Evolutionary conservation across 1,140 invertebrate species (phyloP), one percentile per base, ranked within the genome.

Genomic region (Eurosta solidaginis): DNA sequence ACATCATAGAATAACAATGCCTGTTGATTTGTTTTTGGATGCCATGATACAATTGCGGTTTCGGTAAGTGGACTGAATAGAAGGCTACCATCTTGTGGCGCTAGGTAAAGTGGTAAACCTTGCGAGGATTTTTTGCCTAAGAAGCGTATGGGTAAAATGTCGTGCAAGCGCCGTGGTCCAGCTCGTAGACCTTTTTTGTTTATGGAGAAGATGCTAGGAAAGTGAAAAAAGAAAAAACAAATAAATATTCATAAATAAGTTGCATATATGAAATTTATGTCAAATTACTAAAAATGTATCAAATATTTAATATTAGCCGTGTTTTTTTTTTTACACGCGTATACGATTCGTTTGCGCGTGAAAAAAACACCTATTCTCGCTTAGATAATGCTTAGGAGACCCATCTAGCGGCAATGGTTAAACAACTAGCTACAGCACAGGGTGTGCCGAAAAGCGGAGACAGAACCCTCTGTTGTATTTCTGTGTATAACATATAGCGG

Each of bases 41-140:
- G 17, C 59, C 59, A 68, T 20, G 33, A 40, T 1, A 68, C 59
- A 14, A 68, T 68, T 9, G 59, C 59, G 17, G 59, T 68, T 12
- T 68, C 59, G 3, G 59, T 68, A 1, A 68, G 33, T 7, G 59
- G 59, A 20, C 59, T 68, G n/a, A 68, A 68, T 27, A 68, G 33
- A 10, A 68, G 59, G n/a, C 59, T 68, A 20, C 59, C 59, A 68
- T 68, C 59, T 33, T 68, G 59, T 20, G 59, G 59, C n/a, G 59
- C 17, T 10, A 68, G 9, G n/a, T 68, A 68, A 2, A 68, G 59
- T 22, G 59, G 59, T 40, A 68, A n/a, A 1, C 59, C 59, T 17
- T 68, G 59, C 3, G 59, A 68, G 3, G 59, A 68, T 10, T 68
- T 68, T 10, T 68, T 68, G 29, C 59, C 59, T 20, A 68, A 4